These are phyloP conservation scores for Zoanthus gigantus DNA, from an alignment of 92 coral and sea anemone genomes.

Conservation along the genomic window DNA sequence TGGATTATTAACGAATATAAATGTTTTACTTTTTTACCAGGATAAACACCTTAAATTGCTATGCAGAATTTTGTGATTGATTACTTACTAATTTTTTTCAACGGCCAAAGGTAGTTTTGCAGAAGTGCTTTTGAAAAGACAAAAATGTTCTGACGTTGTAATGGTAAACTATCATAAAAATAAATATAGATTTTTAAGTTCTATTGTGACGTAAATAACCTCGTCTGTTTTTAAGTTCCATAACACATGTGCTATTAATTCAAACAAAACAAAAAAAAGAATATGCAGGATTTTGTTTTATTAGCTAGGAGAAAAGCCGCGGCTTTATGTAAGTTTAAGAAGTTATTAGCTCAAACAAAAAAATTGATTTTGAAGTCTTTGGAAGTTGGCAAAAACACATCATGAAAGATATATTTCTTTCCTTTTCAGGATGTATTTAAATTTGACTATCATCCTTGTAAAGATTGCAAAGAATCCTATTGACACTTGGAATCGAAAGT, in stretches of 20 bases:
- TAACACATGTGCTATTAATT: conserved; percentile 16
- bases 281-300: too few relatives aligned
- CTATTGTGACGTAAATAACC: conserved; percentile 37
- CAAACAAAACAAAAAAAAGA: not conserved
- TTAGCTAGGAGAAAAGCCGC: too few relatives aligned
- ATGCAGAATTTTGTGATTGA: not conserved
- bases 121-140: not conserved
- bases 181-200: not conserved
- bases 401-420: too few relatives aligned
- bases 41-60: not conserved
- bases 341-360: too few relatives aligned
- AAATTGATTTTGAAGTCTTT: too few relatives aligned
- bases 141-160: too few relatives aligned
- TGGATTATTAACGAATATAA: not conserved
- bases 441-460: too few relatives aligned
- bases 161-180: not conserved
- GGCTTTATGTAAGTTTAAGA: too few relatives aligned
- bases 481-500: too few relatives aligned
- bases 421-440: too few relatives aligned
- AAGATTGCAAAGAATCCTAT: too few relatives aligned
- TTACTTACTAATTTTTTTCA: conserved; percentile 11
- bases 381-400: too few relatives aligned
- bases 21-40: not conserved
- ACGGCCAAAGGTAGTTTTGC: not conserved
- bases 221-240: conserved; percentile 19